Evolutionary conservation across 2,888 invertebrate genomes (phyloP).

Genomic region (Unio pictorum): DNA sequence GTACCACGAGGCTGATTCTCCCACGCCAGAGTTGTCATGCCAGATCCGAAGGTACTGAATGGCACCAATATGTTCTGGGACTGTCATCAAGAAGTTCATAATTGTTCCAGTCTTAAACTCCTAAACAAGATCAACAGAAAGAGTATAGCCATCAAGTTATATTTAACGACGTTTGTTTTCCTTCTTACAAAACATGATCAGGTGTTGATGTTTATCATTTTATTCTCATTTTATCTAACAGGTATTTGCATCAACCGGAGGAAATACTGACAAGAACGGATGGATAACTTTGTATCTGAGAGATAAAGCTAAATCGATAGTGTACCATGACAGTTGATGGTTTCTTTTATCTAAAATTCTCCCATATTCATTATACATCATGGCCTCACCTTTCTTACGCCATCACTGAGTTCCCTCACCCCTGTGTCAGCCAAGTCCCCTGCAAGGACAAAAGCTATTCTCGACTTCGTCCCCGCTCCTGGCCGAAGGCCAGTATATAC

Average conservation of each 20-base stretch:
- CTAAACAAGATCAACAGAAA: conserved; percentile 18
- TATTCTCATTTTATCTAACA: too few species aligned
- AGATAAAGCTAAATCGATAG: too few species aligned
- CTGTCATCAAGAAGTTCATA: conserved; percentile 55
- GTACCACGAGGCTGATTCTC: conserved; percentile 69
- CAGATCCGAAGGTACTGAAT: conserved; percentile 65
- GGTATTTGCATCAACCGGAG: too few species aligned
- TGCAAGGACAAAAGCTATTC: conserved; percentile 57
- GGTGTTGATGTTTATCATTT: not conserved
- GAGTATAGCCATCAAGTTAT: not conserved
- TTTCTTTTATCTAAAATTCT: too few species aligned
- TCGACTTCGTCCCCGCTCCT: conserved; percentile 57
- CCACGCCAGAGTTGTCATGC: conserved; percentile 72
- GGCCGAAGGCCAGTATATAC: conserved; percentile 61
- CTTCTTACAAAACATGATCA: not conserved
- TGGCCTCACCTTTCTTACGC: conserved; percentile 40
- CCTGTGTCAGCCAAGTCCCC: conserved; percentile 65
- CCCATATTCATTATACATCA: too few species aligned
- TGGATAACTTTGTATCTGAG: too few species aligned
- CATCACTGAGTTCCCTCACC: conserved; percentile 59
- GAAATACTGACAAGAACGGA: too few species aligned
- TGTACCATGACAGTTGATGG: too few species aligned
- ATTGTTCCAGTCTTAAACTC: conserved; percentile 53
- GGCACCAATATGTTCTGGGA: conserved; percentile 65
- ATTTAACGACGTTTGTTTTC: not conserved